Base-by-base conservation (phyloP, 2,888 invertebrate genomes). In the Eubasilissa splendida region DNA sequence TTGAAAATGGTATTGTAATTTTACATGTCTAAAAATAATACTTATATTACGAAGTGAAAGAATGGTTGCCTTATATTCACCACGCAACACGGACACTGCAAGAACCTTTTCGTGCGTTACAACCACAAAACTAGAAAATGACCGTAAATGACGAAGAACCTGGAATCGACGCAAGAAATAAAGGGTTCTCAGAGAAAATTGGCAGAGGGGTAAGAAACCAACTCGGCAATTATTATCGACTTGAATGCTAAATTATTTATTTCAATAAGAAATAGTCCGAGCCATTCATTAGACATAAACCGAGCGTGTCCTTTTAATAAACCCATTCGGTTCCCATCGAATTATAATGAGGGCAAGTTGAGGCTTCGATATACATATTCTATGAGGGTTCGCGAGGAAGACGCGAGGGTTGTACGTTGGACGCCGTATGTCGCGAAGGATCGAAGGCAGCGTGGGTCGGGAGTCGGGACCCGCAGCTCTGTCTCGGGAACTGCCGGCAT, bases 251-350 rank as follows among this genome's bases (percentile, higher is more conserved):
- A 54, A 70, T 70, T 59, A 58, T 77, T 74, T 63, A 81, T 78
- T 78, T 81, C 81, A 77, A 78, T 81, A 81, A 81, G 78, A 76
- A 81, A 66, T 52, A n/a, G 58, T 12, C 56, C 50, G 14, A 71
- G 66, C 59, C 82, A 54, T 79, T 79, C 77, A 83, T 82, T 80
- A 83, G 80, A 82, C 75, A 79, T 79, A 79, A 80, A n/a, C 77
- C 68, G 82, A 80, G 77, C 83, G 82, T 83, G 79, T 80, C 83
- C 63, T 79, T 83, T 82, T 83, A 79, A 82, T 81, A 79, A 76
- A 77, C 75, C 63, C 56, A 83, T 77, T 60, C 75, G 31, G 74
- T 82, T 83, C 83, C 80, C 82, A 80, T 80, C 81, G 77, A 82
- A 79, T 77, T 59, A 76, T 33, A 78, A 81, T 79, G 73, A 81